Conservation (phyloP, 1,140 invertebrate genomes). For the Hermetia illucens region DNA sequence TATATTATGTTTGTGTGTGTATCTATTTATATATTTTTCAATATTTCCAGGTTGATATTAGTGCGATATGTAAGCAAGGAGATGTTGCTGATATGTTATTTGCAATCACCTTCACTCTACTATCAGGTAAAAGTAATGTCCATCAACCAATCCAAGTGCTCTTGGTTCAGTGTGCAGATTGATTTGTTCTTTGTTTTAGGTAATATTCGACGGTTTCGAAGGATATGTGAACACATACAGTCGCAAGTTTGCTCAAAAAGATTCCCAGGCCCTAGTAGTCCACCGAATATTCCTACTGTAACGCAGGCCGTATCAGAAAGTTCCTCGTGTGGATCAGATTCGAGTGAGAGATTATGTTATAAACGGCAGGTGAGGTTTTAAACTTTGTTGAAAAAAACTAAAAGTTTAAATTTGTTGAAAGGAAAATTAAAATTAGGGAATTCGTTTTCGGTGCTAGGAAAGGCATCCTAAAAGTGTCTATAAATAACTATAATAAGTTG, state of each 20-base stretch:
- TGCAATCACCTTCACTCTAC: conserved; percentile 88
- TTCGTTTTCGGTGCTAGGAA: no score
- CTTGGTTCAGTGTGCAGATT: no score
- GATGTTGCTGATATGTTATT: conserved; percentile 73
- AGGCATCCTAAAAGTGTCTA: no score
- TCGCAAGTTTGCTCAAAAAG: conserved; percentile 57
- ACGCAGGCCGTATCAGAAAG: conserved; percentile 43
- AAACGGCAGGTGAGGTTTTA: conserved; percentile 35
- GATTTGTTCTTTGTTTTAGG: conserved; percentile 39
- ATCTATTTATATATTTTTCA: conserved; percentile 8
- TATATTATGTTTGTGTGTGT: neutral
- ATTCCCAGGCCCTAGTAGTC: conserved; percentile 40
- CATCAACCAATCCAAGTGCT: neutral
- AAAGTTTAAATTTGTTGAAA: neutral
- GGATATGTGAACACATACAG: conserved; percentile 94
- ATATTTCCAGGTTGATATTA: conserved; percentile 43
- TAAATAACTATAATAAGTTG: no score
- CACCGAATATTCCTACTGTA: conserved; percentile 45
- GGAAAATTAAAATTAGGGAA: neutral
- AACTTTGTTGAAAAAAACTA: conserved; percentile 15
- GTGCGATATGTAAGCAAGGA: conserved; percentile 53
- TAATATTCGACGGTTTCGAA: conserved; percentile 84
- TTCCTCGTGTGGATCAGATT: conserved; percentile 69
- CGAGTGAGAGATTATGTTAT: conserved; percentile 49
- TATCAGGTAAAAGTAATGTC: conserved; percentile 57